Evolutionary conservation across 2,888 invertebrate genomes (phyloP), one percentile per base, ranked within the genome.

Genomic region (Netelia melanura): DNA sequence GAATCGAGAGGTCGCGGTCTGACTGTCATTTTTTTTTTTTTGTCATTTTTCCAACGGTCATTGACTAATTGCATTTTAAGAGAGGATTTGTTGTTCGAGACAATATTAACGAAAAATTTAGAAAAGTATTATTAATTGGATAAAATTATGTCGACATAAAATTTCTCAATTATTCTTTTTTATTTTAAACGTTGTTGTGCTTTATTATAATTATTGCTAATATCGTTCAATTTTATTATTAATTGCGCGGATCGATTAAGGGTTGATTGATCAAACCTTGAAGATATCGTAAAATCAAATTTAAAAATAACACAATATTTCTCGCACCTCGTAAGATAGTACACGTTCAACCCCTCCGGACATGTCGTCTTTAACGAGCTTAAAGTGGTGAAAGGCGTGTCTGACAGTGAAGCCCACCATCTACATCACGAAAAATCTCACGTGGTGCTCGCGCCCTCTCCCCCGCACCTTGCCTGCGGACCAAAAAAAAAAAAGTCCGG

Each of bases 351-450:
- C 17, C 14, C 65, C 62, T 64, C 64, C 44, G 30, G 74, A 48
- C 48, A 54, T 74, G 58, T 75, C 75, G 64, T 68, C 68, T 80
- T 71, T 84, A 84, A 84, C 72, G 43, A 78, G 76, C 77, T 81
- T 87, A 79, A 86, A 85, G 84, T 84, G 85, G 78, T 86, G 82
- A 88, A 88, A 89, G 88, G 86, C 86, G 85, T 86, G 86, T 87
- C 79, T 81, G 87, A 88, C 87, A 87, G 86, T 58, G 90, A 90
- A 90, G 91, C 90, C 90, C 89, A 2, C 56, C 56, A 56, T 56
- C 17, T 17, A 56, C 70, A 80, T 70, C 67, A 84, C 74, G 80
- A 54, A 68, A 82, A 76, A 52, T 82, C 83, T 88, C 87, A 89
- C 90, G 86, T 90, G 90, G 88, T 48, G 21, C 17, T 30, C n/a